Evolutionary conservation across 2,888 invertebrate species (phyloP), one percentile per base, ranked within the genome.

Genomic region (Andrena flavipes): DNA sequence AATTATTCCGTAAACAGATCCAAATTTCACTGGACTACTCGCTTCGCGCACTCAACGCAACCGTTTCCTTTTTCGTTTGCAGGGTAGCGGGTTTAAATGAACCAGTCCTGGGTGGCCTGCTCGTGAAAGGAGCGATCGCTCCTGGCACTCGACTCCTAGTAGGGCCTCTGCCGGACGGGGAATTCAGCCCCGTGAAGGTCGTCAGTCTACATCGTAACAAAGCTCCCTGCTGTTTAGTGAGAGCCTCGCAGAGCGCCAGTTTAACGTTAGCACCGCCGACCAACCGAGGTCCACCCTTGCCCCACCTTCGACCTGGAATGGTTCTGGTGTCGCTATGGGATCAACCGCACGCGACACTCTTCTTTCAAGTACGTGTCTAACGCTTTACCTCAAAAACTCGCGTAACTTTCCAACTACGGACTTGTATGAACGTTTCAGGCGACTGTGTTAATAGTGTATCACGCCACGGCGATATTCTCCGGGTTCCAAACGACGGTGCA

Each of bases 401-500:
- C 16, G 42, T 42, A 5, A 42, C 42, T 42, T 1, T 5, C 42
- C 42, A 16, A 16, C 42, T 42, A 42, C 42, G 16, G 42, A 42
- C 16, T 33, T 64, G n/a, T 49, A 2, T 0, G 10, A 51, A 51
- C 72, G 78, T 88, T 59, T 96, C 96, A 98, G 96, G 99, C 99
- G 0, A 97, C 97, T 67, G 97, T 99, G 0, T 96, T 97, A 54
- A 96, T 99, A 0, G 95, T 99, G n/a, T 97, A 97, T 84, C 99
- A 99, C 93, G 96, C 97, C 0, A 98, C 97, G 0, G 96, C 97
- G 16, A 98, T 98, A 80, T 96, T 96, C 84, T 96, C 96, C 4
- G 98, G 98, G 35, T 98, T 97, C 93, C 98, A 98, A 94, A 97
- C 98, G 26, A 99, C 99, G 0, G 97, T 99, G 0, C 99, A 99